Base-by-base conservation (phyloP, 2,113 vertebrate species). In the Mellivora capensis region DNA sequence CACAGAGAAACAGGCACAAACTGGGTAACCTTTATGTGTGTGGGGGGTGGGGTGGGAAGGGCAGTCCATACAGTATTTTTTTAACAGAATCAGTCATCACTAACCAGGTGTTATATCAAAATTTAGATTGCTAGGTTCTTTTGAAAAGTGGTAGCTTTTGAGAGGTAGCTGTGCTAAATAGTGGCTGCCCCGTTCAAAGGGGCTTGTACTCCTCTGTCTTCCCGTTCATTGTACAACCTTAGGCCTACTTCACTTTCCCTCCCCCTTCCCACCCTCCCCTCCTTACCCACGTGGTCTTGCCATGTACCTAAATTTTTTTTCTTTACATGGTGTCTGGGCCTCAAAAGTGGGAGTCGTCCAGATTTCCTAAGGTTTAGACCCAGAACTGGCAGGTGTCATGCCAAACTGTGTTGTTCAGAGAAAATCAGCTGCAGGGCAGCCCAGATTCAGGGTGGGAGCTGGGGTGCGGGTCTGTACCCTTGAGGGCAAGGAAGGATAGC, bases 371-470 rank as follows among this genome's bases (percentile, higher is more conserved):
- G 34, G 11, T 59, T 59, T 47, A 90, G 15, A 59, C 31, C 44
- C 69, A 49, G 62, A 77, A n/a, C 34, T 91, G 52, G 12, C 67
- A 29, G 71, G 34, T 39, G 44, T 80, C 79, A 64, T 0, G 1
- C 52, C 27, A 13, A 37, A 9, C 44, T 80, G 27, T 18, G 20
- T 49, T 71, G n/a, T 42, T 81, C 42, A 81, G 4, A 64, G 49
- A 82, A 59, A 54, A n/a, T 47, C 31, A 34, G 25, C 47, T 31
- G 29, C n/a, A 15, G 39, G 52, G 37, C 9, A 47, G 29, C 57
- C 71, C 47, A 27, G 44, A 57, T 64, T 79, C 1, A 0, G 44
- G 44, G 15, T 23, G 0, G 0, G 11, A 4, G 25, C 20, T 21
- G 0, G 21, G 29, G 23, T 92, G 37, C 4, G 0, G 42, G 47